Evolutionary conservation across 2,113 vertebrate genomes (phyloP).

Genomic region (Lepus europaeus): DNA sequence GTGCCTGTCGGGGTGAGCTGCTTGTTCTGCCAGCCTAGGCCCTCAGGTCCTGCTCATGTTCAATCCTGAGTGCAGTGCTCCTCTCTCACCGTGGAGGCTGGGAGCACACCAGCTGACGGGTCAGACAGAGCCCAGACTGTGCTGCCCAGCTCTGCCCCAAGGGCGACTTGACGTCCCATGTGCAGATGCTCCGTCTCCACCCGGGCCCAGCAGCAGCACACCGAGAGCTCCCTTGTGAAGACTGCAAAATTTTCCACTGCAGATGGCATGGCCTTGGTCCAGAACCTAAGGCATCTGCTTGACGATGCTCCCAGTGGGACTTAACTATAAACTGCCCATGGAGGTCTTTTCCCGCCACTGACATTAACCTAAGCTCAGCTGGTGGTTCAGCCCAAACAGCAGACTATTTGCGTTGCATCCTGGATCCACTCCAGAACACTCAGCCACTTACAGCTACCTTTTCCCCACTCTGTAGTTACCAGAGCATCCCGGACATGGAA

Average conservation of each 20-base stretch:
- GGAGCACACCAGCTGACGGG: background rate
- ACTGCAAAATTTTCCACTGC: background rate
- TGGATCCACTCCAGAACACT: background rate
- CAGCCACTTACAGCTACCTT: background rate
- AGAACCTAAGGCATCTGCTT: background rate
- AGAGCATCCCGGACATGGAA: background rate
- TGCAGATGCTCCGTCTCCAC: background rate
- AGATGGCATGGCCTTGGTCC: background rate
- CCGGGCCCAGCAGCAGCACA: background rate
- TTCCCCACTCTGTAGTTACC: background rate
- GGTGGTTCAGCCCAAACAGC: background rate
- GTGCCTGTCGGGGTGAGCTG: background rate
- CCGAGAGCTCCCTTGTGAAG: background rate
- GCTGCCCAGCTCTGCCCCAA: background rate
- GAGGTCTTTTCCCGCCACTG: background rate
- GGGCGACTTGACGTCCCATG: background rate
- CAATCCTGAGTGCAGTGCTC: rapidly evolving
- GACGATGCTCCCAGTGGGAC: background rate
- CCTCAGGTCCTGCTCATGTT: background rate
- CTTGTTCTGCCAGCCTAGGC: background rate
- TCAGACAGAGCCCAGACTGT: background rate
- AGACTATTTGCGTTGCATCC: background rate
- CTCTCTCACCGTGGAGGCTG: background rate
- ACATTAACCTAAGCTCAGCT: background rate
- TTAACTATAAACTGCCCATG: background rate